Percentiles rank a stretch among this genome's conserved stretches.
Evolutionary conservation across 1,140 invertebrate species (phyloP).

Genomic region (Latrodectus geometricus): DNA sequence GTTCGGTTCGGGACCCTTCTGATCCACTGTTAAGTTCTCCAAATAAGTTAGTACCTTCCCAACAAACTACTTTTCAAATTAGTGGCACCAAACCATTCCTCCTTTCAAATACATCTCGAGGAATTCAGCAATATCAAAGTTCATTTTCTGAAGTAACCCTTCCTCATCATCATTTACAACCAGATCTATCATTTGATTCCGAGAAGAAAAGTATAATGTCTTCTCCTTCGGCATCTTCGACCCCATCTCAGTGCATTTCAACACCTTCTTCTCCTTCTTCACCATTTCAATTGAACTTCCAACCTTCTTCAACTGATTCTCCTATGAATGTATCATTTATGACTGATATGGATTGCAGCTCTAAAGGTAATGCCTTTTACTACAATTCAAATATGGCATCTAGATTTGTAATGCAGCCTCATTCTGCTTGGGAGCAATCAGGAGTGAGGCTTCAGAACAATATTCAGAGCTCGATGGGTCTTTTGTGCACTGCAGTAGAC

Average conservation of each 20-base stretch:
- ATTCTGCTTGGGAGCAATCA: conserved; percentile 30
- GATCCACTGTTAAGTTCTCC: conserved; percentile 20
- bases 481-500: conserved; percentile 41
- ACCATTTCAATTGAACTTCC: conserved; percentile 43
- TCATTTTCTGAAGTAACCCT: conserved; percentile 15
- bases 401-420: conserved; percentile 31
- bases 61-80: not conserved
- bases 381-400: conserved; percentile 22
- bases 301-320: not conserved
- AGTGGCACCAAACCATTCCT: not conserved
- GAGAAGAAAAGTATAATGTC: conserved; percentile 42
- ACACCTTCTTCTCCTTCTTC: conserved; percentile 41
- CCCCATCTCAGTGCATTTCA: conserved; percentile 35
- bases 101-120: not conserved
- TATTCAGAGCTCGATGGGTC: conserved; percentile 34
- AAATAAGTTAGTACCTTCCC: not conserved
- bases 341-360: not conserved
- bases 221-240: conserved; percentile 38
- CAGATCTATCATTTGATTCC: conserved; percentile 5
- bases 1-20: conserved; percentile 17
- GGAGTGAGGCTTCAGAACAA: conserved; percentile 45
- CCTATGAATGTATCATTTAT: conserved; percentile 4
- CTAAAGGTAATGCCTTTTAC: conserved; percentile 35
- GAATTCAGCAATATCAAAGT: conserved; percentile 21
- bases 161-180: conserved; percentile 22